These are phyloP conservation scores for Pyxicephalus adspersus DNA, from an alignment of 2,113 vertebrate species.

Conservation along the genomic window DNA sequence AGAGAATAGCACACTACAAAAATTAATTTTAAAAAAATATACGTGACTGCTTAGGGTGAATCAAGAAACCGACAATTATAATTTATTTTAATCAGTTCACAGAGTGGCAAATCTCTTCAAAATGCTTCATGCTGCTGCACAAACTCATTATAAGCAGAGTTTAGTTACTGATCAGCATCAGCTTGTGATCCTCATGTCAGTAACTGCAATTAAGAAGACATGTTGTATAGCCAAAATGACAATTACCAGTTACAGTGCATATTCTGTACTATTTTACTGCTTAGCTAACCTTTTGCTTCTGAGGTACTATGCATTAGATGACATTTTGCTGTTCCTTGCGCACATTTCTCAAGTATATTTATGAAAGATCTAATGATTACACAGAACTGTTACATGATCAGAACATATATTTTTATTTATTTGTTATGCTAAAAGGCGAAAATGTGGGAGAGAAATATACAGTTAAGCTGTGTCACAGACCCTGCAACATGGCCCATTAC, in stretches of 20 bases:
- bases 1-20: neutral
- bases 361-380: no score
- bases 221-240: slow-evolving; percentile 23
- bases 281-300: slow-evolving; percentile 39
- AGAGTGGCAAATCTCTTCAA: slow-evolving; percentile 5
- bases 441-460: no score
- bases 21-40: no score
- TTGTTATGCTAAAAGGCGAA: no score
- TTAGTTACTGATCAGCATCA: slow-evolving; percentile 19
- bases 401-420: neutral
- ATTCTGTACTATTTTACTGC: slow-evolving; percentile 20
- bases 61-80: neutral
- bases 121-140: slow-evolving; percentile 8
- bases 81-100: slow-evolving; percentile 6
- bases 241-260: slow-evolving; percentile 10
- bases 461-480: no score
- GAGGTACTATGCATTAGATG: slow-evolving; percentile 14
- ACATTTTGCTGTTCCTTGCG: slow-evolving; percentile 19
- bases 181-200: slow-evolving; percentile 11
- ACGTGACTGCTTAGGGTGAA: neutral
- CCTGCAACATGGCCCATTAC: no score
- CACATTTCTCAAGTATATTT: slow-evolving; percentile 15
- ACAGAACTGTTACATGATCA: neutral
- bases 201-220: slow-evolving; percentile 27
- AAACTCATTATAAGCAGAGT: slow-evolving; percentile 17